Conservation (phyloP, 2,797 vertebrate species). For the Sebastiscus tertius region DNA sequence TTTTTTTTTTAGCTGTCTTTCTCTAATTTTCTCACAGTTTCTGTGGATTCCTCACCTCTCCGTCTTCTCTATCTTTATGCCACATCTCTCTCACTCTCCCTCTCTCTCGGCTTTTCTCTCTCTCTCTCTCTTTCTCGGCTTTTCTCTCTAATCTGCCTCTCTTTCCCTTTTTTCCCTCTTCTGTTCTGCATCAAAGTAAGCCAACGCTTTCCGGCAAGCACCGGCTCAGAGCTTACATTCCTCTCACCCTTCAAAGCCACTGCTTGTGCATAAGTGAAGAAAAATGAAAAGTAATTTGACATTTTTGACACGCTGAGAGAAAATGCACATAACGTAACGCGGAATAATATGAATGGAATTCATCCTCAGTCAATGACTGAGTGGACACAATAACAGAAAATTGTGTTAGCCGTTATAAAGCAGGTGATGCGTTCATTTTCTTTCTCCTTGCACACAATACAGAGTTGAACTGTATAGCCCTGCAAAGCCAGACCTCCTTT, state of each 20-base stretch:
- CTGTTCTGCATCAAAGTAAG: conserved; percentile 70
- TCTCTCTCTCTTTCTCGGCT: conserved; percentile 23
- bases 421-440: background rate
- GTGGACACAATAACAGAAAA: background rate
- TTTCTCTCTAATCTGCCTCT: conserved; percentile 49
- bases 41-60: conserved; percentile 4
- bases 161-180: conserved; percentile 1
- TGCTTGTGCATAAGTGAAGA: conserved; percentile 40
- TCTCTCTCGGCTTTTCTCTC: conserved; percentile 41
- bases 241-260: conserved; percentile 55
- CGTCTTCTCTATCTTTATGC: conserved; percentile 29
- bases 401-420: background rate
- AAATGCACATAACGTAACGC: conserved; percentile 13
- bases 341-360: conserved; percentile 24
- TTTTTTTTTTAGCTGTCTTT: background rate
- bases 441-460: background rate
- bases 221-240: conserved; percentile 65
- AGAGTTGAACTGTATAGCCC: background rate
- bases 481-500: background rate
- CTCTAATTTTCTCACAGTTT: background rate
- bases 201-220: conserved; percentile 47
- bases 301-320: conserved; percentile 25
- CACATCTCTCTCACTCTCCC: conserved; percentile 41
- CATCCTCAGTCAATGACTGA: conserved; percentile 7
- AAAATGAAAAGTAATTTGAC: conserved; percentile 32